Evolutionary conservation across 1,140 invertebrate genomes (phyloP).

Genomic region (Drosophila trapezifrons): DNA sequence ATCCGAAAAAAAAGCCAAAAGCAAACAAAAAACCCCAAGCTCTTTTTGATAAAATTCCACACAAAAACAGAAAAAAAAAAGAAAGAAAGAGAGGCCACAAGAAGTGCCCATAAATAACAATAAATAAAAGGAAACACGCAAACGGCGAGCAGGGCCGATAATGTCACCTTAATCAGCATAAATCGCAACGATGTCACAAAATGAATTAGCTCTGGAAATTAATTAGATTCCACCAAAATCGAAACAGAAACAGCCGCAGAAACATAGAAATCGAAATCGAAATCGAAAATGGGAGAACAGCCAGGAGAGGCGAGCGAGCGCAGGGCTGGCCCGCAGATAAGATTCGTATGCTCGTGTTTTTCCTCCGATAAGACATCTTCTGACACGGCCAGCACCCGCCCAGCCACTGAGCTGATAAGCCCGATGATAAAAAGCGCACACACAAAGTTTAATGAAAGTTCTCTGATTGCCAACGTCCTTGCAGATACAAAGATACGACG

Average conservation of each 20-base stretch:
- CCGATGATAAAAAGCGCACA: constrained; percentile 56
- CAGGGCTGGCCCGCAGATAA: constrained; percentile 46
- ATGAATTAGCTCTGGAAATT: constrained; percentile 75
- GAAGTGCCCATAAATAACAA: constrained; percentile 65
- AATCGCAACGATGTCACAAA: constrained; percentile 76
- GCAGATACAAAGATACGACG: constrained; percentile 16
- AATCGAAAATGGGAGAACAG: neutral
- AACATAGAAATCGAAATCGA: constrained; percentile 9
- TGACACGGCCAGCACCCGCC: constrained; percentile 59
- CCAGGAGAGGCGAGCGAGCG: neutral
- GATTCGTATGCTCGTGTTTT: constrained; percentile 30
- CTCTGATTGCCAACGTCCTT: constrained; percentile 68
- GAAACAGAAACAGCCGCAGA: constrained; percentile 2
- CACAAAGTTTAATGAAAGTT: constrained; percentile 68
- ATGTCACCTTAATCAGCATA: constrained; percentile 75
- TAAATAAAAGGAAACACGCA: constrained; percentile 63
- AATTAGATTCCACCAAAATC: constrained; percentile 68
- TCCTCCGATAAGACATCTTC: constrained; percentile 70
- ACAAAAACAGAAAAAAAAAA: constrained; percentile 2
- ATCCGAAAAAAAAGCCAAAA: constrained; percentile 25
- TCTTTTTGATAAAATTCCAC: constrained; percentile 70
- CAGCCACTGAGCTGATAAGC: constrained; percentile 54
- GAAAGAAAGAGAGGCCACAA: constrained; percentile 9
- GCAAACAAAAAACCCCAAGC: constrained; percentile 19
- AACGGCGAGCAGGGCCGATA: constrained; percentile 48